Base-by-base conservation (phyloP, 1,140 invertebrate genomes). In the Gyrodactylus salaris region DNA sequence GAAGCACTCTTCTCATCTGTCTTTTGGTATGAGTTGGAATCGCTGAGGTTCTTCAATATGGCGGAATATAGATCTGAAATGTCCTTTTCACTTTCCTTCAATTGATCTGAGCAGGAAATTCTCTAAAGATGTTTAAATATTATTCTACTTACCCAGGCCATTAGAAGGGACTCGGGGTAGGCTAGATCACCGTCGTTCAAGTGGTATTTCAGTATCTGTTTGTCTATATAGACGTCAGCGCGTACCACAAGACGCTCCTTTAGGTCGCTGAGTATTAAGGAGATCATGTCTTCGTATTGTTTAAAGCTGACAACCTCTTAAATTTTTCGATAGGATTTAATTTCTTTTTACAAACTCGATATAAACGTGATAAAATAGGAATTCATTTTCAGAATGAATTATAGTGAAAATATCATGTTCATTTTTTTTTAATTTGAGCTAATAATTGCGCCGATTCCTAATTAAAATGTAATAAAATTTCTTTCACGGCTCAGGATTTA, bases 191-290 rank as follows among this genome's bases (percentile, higher is more conserved):
- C 93, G 20, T 87, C 85, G 20, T 89, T 90, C 16, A 93, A 89
- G 75, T 87, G 78, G 76, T 84, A 85, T 68, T 86, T 85, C 25
- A 88, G 80, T 76, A 98, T 90, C 81, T 98, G 93, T 0, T 87
- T 86, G 74, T 88, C 85, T 69, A 97, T 85, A 79, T 94, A 97
- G 73, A 96, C 85, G 82, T 95, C 88, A 0, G 91, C 89, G 70
- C 93, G 84, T 79, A 95, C 98, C 7, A 97, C 92, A 16, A 99
- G 84, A 75, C 94, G 82, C 78, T 98, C 94, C 78, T 96, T 91
- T 16, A 91, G 88, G 83, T 99, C 95, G 79, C 93, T 88, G 71
- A 97, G 81, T 72, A 98, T 82, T 77, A 95, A 89, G 22, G 86
- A 83, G 72, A 89, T 88, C 27, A 89, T 85, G 27, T 83, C 84